A percentile compares a stretch with the other conserved stretches of the same genome.
These are phyloP conservation scores for Ichneumoninae sp. DNA, from an alignment of 2,888 invertebrate species.

Conservation along the genomic window DNA sequence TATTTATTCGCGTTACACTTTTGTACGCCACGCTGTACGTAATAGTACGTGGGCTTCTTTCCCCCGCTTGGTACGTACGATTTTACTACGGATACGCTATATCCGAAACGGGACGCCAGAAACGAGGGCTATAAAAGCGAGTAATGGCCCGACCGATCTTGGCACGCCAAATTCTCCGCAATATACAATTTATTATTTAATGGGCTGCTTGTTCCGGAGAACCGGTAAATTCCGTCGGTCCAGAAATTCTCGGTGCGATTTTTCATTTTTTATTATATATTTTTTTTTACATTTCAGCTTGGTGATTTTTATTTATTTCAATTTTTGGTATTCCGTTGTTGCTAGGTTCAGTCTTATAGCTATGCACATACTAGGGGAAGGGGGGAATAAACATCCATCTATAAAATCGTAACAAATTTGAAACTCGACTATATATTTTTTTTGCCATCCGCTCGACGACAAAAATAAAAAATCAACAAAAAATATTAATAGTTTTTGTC, in stretches of 20 bases:
- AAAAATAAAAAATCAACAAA: background rate
- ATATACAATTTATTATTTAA: background rate
- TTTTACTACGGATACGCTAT: constrained; percentile 38
- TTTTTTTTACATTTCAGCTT: background rate
- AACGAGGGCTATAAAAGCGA: background rate
- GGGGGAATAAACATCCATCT: too few species aligned
- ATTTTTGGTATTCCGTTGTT: background rate
- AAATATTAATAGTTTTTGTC: background rate
- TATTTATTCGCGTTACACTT: constrained; percentile 46
- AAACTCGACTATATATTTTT: background rate
- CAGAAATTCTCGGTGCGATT: background rate
- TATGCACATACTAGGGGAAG: too few species aligned
- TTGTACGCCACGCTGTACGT: constrained; percentile 39
- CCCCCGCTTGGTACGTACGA: constrained; percentile 11
- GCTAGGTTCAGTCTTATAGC: too few species aligned
- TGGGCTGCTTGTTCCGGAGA: background rate
- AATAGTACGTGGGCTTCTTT: constrained; percentile 52
- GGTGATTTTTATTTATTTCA: background rate
- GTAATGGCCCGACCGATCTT: background rate
- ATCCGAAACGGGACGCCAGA: constrained; percentile 5
- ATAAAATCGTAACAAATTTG: background rate
- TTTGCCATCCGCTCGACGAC: background rate
- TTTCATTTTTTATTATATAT: background rate
- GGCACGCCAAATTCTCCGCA: background rate
- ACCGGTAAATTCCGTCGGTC: too few species aligned